These are phyloP conservation scores for Phlogophora meticulosa DNA, from an alignment of 2,888 invertebrate genomes.

Conservation along the genomic window DNA sequence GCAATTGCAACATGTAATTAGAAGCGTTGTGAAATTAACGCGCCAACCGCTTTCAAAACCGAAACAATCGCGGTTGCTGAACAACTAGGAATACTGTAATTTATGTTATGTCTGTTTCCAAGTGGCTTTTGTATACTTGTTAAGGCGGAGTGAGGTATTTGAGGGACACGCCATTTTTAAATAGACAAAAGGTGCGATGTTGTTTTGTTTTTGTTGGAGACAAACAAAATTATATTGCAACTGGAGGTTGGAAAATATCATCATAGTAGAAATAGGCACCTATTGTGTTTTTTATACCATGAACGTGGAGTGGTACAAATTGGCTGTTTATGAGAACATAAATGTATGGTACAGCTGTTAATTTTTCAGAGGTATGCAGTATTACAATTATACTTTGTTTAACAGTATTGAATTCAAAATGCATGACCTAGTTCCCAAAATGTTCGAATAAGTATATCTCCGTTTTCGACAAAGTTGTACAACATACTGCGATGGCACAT, in stretches of 20 bases:
- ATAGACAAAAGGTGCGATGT: neutral
- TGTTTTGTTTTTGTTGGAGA: constrained; percentile 19
- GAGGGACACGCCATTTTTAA: constrained; percentile 8
- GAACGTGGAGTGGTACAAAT: too few relatives aligned
- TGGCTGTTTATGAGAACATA: too few relatives aligned
- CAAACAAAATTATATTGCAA: neutral
- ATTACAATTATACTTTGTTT: too few relatives aligned
- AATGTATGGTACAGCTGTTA: too few relatives aligned
- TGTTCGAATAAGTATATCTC: too few relatives aligned
- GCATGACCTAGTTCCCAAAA: too few relatives aligned
- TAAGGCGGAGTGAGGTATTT: constrained; percentile 28
- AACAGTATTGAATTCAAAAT: too few relatives aligned
- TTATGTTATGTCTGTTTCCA: constrained; percentile 48
- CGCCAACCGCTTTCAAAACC: constrained; percentile 65
- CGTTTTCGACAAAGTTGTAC: too few relatives aligned
- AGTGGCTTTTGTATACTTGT: constrained; percentile 42
- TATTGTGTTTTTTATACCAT: neutral
- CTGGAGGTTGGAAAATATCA: neutral
- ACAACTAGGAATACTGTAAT: constrained; percentile 57
- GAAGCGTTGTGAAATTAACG: constrained; percentile 63
- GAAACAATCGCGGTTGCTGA: constrained; percentile 55
- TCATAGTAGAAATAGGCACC: neutral
- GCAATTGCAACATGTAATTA: constrained; percentile 62
- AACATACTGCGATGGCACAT: too few relatives aligned
- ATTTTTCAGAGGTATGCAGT: too few relatives aligned